Percentiles rank a stretch among this genome's conserved stretches.
These are phyloP conservation scores for Steinernema carpocapsae DNA, from an alignment of 2,888 invertebrate genomes.

Conservation along the genomic window DNA sequence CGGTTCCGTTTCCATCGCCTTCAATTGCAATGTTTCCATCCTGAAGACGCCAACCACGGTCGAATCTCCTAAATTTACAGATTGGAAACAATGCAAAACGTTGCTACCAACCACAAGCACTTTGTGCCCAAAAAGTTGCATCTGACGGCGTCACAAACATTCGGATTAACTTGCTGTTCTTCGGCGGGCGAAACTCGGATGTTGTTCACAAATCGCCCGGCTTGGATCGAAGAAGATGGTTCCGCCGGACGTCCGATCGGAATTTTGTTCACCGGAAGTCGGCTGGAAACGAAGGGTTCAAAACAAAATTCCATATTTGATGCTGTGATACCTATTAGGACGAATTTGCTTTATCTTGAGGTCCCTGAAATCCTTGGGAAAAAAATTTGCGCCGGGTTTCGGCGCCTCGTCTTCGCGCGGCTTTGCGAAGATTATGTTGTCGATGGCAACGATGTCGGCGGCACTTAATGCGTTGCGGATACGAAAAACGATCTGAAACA, in stretches of 20 bases:
- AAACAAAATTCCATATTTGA: too few relatives aligned
- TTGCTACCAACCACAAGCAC: constrained; percentile 39
- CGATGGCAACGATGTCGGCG: constrained; percentile 46
- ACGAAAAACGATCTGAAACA: constrained; percentile 42
- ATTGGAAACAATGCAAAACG: too few relatives aligned
- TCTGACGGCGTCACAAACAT: constrained; percentile 41
- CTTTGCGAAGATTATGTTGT: constrained; percentile 41
- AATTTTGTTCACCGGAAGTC: constrained; percentile 24
- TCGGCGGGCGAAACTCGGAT: constrained; percentile 8
- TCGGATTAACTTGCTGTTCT: background rate
- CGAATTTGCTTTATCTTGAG: constrained; percentile 22
- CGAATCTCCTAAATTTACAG: constrained; percentile 41
- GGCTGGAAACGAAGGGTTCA: constrained; percentile 3
- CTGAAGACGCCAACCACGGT: constrained; percentile 41
- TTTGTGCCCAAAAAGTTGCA: constrained; percentile 46
- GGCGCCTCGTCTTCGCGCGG: constrained; percentile 8
- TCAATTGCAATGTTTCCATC: constrained; percentile 49
- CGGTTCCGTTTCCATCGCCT: constrained; percentile 37
- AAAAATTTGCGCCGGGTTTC: constrained; percentile 1
- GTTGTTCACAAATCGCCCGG: background rate
- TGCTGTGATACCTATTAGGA: constrained; percentile 19
- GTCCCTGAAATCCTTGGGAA: constrained; percentile 25
- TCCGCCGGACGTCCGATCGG: constrained; percentile 1
- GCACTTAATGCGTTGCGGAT: constrained; percentile 45
- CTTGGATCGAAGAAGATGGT: background rate